phyloP scores from a whole-genome alignment of 1,140 invertebrate species.

The Diabrotica virgifera region DNA sequence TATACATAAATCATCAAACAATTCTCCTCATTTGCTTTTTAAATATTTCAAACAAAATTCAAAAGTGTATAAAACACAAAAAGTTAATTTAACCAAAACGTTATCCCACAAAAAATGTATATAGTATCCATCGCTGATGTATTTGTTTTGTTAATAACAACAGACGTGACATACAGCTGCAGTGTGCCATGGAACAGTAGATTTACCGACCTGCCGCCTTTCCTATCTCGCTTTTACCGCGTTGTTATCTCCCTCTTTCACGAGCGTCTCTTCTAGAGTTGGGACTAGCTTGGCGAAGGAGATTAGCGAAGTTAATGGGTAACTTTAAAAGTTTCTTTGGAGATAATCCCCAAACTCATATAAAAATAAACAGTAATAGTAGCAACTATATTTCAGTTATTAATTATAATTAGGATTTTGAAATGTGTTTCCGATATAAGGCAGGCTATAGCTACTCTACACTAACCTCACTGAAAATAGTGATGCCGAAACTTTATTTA shows the following conservation, averaged over 20 bases:
- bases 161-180: conserved; percentile 23
- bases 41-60: not conserved
- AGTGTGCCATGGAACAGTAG: conserved; percentile 19
- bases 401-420: no score
- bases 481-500: no score
- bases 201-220: conserved; percentile 22
- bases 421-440: no score
- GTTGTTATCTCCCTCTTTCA: conserved; percentile 11
- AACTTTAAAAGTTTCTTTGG: no score
- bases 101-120: not conserved
- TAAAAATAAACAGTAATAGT: no score
- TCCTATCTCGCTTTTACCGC: conserved; percentile 7
- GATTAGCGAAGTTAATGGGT: no score
- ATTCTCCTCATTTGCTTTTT: not conserved
- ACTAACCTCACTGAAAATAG: no score
- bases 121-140: conserved; percentile 1
- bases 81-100: not conserved
- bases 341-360: no score
- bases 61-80: not conserved
- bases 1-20: no score
- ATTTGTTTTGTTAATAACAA: conserved; percentile 26
- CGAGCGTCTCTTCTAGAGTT: conserved; percentile 3
- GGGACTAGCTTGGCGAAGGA: not conserved
- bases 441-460: no score
- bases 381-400: no score